phyloP scores from a whole-genome alignment of 2,888 invertebrate species.

The Glomeris marginata region DNA sequence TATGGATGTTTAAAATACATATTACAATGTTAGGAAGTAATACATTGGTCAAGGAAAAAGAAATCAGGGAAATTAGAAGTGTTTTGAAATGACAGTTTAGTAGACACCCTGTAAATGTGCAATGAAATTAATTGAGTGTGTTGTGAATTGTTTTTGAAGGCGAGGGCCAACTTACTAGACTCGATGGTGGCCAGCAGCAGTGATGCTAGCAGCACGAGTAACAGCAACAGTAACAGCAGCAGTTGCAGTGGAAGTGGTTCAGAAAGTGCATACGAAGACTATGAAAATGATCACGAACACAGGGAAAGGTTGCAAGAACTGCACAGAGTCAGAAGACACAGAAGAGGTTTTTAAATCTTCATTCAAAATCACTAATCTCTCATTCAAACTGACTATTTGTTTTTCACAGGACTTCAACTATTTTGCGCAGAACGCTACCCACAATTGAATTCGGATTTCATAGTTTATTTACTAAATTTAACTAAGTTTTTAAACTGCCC shows the following conservation, averaged over 20 bases:
- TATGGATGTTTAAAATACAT: no score
- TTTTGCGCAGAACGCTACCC: no score
- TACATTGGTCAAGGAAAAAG: no score
- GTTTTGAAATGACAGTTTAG: no score
- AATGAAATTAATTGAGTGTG: constrained; percentile 1
- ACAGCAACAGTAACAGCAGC: constrained; percentile 30
- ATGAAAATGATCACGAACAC: no score
- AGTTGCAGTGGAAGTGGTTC: constrained; percentile 25
- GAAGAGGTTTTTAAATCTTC: constrained; percentile 44
- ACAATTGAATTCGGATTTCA: no score
- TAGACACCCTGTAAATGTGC: no score
- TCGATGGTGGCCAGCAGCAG: constrained; percentile 47
- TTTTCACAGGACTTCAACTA: no score
- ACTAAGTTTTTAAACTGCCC: no score
- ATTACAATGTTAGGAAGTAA: no score
- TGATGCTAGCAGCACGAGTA: constrained; percentile 34
- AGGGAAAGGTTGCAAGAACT: constrained; percentile 41
- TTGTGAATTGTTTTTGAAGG: constrained; percentile 34
- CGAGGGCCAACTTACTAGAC: constrained; percentile 56
- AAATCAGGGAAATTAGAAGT: not conserved
- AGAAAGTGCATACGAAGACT: no score
- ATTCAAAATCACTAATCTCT: not conserved
- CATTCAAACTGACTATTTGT: not conserved
- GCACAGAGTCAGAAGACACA: constrained; percentile 55
- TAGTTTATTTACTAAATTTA: no score